Evolutionary conservation across 2,888 invertebrate species (phyloP), one percentile per base, ranked within the genome.

Genomic region (Seira sanloemensis): DNA sequence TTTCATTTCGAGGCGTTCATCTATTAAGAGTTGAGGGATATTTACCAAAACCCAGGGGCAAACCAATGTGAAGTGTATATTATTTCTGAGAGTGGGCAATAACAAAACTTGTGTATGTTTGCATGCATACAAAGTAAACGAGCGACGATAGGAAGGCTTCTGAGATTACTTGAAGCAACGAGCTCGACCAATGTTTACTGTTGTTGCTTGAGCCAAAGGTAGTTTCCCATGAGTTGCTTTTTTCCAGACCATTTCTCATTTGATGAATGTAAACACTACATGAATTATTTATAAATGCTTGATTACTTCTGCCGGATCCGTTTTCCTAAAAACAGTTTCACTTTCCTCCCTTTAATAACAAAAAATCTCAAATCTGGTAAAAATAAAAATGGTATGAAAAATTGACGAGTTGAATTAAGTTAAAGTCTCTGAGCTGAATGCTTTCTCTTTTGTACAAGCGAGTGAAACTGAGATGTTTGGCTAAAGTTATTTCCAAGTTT

Each of bases 261-360:
- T 87, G 87, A 86, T 86, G 85, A 82, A 78, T 84, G 85, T 78
- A 89, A 88, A 88, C 86, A 88, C 74, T 82, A 80, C 84, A 88
- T 88, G 50, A 79, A 88, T 87, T 88, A 88, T 88, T 88, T 86
- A 88, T 87, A 75, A 5, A 1, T 23, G 67, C 54, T 37, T 79
- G 66, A 79, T 69, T 81, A 74, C 81, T 67, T 27, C 19, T 19
- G 46, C 58, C n/a, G 5, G 1, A 2, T 58, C 62, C n/a, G n/a
- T n/a, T n/a, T n/a, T n/a, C n/a, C n/a, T n/a, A n/a, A n/a, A n/a
- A n/a, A n/a, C n/a, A n/a, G n/a, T n/a, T n/a, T n/a, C n/a, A n/a
- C n/a, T n/a, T n/a, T n/a, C n/a, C n/a, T n/a, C n/a, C n/a, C n/a
- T n/a, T n/a, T n/a, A n/a, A n/a, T n/a, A n/a, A n/a, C n/a, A n/a